Evolutionary conservation across 2,888 invertebrate genomes (phyloP), one percentile per base, ranked within the genome.

Genomic region (Falcaria lacertinaria): DNA sequence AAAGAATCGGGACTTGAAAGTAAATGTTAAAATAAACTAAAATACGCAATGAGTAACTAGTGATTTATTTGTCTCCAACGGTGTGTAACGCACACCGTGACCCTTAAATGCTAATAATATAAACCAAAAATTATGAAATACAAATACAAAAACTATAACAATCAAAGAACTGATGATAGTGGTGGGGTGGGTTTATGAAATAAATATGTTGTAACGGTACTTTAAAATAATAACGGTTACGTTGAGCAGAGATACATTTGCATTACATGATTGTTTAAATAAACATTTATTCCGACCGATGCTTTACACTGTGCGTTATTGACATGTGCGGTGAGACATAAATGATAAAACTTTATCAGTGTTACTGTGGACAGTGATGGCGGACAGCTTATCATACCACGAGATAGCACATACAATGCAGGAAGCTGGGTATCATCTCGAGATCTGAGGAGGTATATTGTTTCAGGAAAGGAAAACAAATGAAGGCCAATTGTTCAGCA

Each of bases 161-260:
- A 46, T 41, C 43, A 50, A 57, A 62, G 38, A 54, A 48, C 49
- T 51, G 54, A 71, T 72, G 76, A 74, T 69, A 67, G 76, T 75
- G 79, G 86, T 86, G n/a, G 75, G 79, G 86, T 86, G 87, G 87
- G 87, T 85, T 86, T 84, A 86, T 84, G 83, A 62, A 55, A 69
- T 51, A 57, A 59, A 52, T 43, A 57, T n/a, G n/a, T n/a, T n/a
- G n/a, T n/a, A n/a, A n/a, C n/a, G n/a, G n/a, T n/a, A n/a, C n/a
- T n/a, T n/a, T 57, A 48, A 57, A 48, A 44, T 48, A 51, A 45
- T 45, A 53, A 40, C 53, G 49, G 49, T 56, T 58, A 60, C 63
- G 54, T 60, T 64, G 80, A 84, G 82, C 85, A 85, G 85, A 86
- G 85, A 86, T 81, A 78, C 67, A 40, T 68, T 61, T 50, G 48